Evolutionary conservation across 2,888 invertebrate genomes (phyloP).

Genomic region (Polylopha cassiicola): DNA sequence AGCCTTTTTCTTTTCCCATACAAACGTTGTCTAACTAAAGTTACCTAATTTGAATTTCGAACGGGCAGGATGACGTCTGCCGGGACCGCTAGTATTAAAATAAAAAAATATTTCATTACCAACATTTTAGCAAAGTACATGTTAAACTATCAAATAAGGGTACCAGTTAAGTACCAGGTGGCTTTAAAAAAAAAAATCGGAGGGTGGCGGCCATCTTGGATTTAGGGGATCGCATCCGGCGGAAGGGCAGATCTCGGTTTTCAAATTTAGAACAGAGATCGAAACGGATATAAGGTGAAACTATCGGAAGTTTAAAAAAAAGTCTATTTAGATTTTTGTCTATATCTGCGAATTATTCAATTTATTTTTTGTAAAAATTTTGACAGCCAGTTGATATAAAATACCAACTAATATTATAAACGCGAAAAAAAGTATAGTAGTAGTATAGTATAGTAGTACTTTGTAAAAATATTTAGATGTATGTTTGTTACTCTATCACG

Average conservation of each 20-base stretch:
- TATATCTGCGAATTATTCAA: background rate
- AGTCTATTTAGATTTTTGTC: conserved; percentile 1
- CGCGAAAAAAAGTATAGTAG: no score
- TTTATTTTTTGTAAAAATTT: no score
- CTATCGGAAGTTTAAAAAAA: conserved; percentile 27
- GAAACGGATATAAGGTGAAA: conserved; percentile 29
- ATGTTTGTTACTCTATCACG: no score
- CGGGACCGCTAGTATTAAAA: no score
- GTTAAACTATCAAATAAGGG: conserved; percentile 21
- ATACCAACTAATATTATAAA: no score
- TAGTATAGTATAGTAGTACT: no score
- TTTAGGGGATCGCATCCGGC: conserved; percentile 43
- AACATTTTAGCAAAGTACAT: conserved; percentile 1
- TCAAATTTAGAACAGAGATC: conserved; percentile 23
- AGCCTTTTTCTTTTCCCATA: no score
- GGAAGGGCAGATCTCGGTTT: conserved; percentile 40
- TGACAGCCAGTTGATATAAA: no score
- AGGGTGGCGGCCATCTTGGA: conserved; percentile 45
- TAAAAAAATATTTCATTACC: conserved; percentile 1
- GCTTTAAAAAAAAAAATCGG: conserved; percentile 26
- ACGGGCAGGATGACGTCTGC: no score
- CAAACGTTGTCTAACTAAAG: no score
- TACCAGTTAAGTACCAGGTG: conserved; percentile 44
- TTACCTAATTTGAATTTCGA: no score
- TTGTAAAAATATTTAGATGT: no score